Conservation (phyloP, 2,888 invertebrate species). For the Isotomurus palustris region DNA sequence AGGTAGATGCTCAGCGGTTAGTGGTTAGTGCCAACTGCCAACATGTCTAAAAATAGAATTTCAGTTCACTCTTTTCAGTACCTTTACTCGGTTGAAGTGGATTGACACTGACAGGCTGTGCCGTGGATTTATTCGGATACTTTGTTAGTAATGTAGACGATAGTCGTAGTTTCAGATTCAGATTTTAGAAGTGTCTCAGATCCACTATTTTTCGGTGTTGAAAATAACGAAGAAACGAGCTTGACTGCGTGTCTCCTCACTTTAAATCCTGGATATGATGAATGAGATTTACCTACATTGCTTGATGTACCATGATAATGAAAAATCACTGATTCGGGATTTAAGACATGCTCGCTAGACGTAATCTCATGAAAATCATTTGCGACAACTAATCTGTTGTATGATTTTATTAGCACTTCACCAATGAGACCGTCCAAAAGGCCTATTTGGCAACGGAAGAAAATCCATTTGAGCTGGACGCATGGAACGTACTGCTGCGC, state of each 20-base stretch:
- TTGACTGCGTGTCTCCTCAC: no score
- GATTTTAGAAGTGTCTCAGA: neutral
- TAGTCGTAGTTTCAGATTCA: no score
- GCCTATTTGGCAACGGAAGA: conserved; percentile 82
- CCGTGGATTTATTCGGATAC: no score
- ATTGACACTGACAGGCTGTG: no score
- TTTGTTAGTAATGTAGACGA: no score
- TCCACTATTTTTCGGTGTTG: conserved; percentile 8
- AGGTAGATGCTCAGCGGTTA: no score
- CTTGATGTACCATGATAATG: conserved; percentile 23
- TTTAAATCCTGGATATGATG: no score
- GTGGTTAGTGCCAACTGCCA: no score
- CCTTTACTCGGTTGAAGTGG: no score
- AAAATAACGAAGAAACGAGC: neutral
- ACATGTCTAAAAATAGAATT: no score
- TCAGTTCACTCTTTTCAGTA: no score
- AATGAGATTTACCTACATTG: conserved; percentile 35
- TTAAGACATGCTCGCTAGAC: no score
- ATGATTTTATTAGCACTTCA: conserved; percentile 36
- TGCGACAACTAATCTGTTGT: neutral
- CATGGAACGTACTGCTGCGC: conserved; percentile 92
- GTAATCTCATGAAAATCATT: conserved; percentile 9
- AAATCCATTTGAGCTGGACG: conserved; percentile 90
- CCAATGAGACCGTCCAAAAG: conserved; percentile 67
- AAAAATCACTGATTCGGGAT: conserved; percentile 2